phyloP scores from a whole-genome alignment of 2,888 invertebrate genomes.

The Elysia crispata region DNA sequence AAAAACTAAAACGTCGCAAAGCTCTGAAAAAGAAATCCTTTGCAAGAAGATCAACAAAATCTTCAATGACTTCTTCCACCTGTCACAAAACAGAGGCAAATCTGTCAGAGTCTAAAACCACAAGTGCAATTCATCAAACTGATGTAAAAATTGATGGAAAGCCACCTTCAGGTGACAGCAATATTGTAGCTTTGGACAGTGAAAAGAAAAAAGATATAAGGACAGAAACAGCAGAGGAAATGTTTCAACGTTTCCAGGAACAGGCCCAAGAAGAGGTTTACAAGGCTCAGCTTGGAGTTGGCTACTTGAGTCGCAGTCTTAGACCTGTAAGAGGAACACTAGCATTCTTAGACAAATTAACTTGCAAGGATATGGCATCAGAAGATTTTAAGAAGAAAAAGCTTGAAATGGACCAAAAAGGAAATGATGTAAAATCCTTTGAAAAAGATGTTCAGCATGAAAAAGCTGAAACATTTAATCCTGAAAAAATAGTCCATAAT shows the following conservation, averaged over 20 bases:
- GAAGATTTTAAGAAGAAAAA: conserved; percentile 29
- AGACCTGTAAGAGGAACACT: conserved; percentile 27
- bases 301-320: conserved; percentile 41
- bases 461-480: neutral
- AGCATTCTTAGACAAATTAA: conserved; percentile 34
- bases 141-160: too few species aligned
- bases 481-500: neutral
- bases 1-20: neutral
- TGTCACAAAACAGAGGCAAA: too few species aligned
- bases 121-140: too few species aligned
- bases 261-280: conserved; percentile 41
- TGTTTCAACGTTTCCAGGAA: conserved; percentile 44
- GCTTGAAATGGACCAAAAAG: neutral
- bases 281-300: conserved; percentile 44
- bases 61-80: too few species aligned
- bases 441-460: neutral
- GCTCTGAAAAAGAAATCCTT: neutral
- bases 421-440: neutral
- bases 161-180: neutral
- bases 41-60: too few species aligned
- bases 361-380: conserved; percentile 9
- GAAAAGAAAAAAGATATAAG: neutral
- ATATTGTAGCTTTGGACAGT: neutral
- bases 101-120: too few species aligned
- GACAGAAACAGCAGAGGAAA: conserved; percentile 45